Evolutionary conservation across 2,113 vertebrate genomes (phyloP).

Genomic region (Crotophaga sulcirostris): DNA sequence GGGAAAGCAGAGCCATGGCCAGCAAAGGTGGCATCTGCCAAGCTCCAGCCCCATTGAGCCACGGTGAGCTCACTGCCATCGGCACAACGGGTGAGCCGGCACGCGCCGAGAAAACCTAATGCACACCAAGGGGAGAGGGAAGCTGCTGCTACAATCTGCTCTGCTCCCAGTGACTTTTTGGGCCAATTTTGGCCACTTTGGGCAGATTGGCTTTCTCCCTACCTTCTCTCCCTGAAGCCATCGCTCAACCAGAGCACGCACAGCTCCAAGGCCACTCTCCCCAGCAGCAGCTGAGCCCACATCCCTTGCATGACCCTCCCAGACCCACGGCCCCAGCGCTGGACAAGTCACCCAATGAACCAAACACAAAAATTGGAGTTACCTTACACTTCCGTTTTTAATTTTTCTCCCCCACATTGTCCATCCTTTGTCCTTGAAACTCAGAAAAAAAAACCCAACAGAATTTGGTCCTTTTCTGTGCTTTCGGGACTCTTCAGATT

Average conservation of each 20-base stretch:
- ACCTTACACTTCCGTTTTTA: not conserved
- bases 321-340: no score
- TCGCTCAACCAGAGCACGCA: fast-evolving
- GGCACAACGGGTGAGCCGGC: not conserved
- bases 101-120: fast-evolving
- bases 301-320: fast-evolving
- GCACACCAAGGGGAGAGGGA: not conserved
- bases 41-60: not conserved
- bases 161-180: not conserved
- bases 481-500: not conserved
- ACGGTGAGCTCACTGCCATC: not conserved
- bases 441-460: fast-evolving
- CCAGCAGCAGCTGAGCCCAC: fast-evolving
- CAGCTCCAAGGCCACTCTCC: not conserved
- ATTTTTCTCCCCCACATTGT: fast-evolving
- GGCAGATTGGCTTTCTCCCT: not conserved
- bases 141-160: not conserved
- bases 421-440: not conserved
- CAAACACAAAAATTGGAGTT: not conserved
- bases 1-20: fast-evolving
- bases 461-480: not conserved
- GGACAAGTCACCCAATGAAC: no score
- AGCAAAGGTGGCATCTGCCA: fast-evolving
- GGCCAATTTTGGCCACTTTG: not conserved
- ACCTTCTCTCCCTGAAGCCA: not conserved